These are phyloP conservation scores for Drosophila paranaensis DNA, from an alignment of 2,888 invertebrate genomes.

Conservation along the genomic window DNA sequence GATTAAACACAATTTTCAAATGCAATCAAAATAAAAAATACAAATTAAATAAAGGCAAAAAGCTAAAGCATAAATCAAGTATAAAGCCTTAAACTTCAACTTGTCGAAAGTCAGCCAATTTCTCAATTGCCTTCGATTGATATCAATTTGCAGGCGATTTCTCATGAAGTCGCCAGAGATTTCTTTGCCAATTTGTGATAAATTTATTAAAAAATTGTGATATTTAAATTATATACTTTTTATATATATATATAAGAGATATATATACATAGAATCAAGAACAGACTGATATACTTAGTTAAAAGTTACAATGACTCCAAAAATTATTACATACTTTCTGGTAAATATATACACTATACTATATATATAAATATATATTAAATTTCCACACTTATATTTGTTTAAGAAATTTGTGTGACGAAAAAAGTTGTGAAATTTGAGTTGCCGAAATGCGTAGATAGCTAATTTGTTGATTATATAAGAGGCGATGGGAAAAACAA, in stretches of 20 bases:
- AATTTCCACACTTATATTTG: not conserved
- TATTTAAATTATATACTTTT: slow-evolving; percentile 43
- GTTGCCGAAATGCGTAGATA: not conserved
- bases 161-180: slow-evolving; percentile 12
- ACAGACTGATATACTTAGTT: slow-evolving; percentile 60
- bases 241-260: slow-evolving; percentile 1
- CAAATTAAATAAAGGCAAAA: not conserved
- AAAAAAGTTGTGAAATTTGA: not conserved
- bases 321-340: slow-evolving; percentile 82
- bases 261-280: not conserved
- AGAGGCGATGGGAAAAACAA: not conserved
- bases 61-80: slow-evolving; percentile 8
- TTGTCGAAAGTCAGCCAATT: slow-evolving; percentile 34
- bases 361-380: not conserved
- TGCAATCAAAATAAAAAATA: slow-evolving; percentile 4
- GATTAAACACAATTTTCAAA: slow-evolving; percentile 42
- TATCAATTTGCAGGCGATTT: slow-evolving; percentile 57
- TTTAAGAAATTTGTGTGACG: too few species aligned
- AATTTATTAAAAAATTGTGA: slow-evolving; percentile 56
- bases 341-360: slow-evolving; percentile 56
- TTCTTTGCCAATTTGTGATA: slow-evolving; percentile 50
- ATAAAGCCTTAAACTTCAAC: slow-evolving; percentile 27
- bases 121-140: slow-evolving; percentile 64
- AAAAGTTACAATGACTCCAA: slow-evolving; percentile 74
- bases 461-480: slow-evolving; percentile 3